Base-by-base conservation (phyloP, 2,113 vertebrate species). In the Dipodomys merriami region DNA sequence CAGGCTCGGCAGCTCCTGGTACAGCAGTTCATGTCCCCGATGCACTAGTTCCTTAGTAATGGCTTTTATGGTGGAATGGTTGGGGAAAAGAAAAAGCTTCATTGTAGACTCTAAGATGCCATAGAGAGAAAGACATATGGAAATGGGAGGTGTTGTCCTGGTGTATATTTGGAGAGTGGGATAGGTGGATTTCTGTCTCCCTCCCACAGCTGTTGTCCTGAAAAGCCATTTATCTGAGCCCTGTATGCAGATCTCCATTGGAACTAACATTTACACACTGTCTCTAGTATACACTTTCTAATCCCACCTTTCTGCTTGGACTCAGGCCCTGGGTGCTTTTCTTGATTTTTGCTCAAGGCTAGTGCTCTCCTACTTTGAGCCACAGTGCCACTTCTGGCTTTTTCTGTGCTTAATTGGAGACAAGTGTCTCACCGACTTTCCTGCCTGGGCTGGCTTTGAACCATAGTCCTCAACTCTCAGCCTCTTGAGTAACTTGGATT, bases 31-130 rank as follows among this genome's bases (percentile, higher is more conserved):
- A 0, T 20, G 22, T 57, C 11, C 39, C 29, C 27, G n/a, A 62
- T 57, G 53, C 15, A 57, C 10, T 25, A 79, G 87, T 35, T 73
- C 22, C 30, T 86, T 78, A 86, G 67, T 76, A 83, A 46, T 68
- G 71, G 39, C 86, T 86, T 93, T 88, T 71, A 62, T 49, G 71
- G 22, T 23, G 62, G 74, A 77, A 35, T 88, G 27, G 30, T 12
- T 62, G 2, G 22, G 19, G 77, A 19, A 62, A 39, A 39, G 39
- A 39, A 39, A 5, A 39, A 49, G 19, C 62, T 25, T 90, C 60
- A n/a, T 1, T 35, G 5, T 71, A 91, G 83, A 86, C 69, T 39
- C 39, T 62, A 68, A 90, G 60, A 77, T 73, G 16, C 39, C 13
- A 3, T 19, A 22, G 44, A 67, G 19, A 46, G 18, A 88, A 57